Evolutionary conservation across 2,113 vertebrate species (phyloP).

Genomic region (Ranitomeya variabilis): DNA sequence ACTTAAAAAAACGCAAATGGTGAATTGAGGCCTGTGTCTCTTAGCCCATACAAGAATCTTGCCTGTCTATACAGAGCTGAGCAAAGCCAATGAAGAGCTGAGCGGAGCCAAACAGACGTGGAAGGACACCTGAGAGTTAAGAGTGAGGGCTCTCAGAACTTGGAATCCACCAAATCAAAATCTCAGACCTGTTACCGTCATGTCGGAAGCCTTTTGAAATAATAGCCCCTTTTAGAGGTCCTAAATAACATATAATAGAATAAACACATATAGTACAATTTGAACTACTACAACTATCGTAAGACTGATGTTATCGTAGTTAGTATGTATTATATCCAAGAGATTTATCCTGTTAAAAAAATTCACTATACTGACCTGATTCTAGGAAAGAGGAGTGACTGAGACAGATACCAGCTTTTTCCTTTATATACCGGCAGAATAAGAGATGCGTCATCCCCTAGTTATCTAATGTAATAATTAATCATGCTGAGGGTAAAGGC

Average conservation of each 20-base stretch:
- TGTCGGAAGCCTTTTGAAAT: no score
- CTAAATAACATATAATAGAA: neutral
- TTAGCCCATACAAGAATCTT: no score
- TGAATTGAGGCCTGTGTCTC: no score
- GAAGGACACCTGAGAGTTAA: no score
- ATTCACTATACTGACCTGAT: slow-evolving; percentile 1
- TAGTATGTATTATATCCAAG: neutral
- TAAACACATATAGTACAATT: neutral
- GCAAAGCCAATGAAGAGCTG: no score
- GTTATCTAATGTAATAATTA: slow-evolving; percentile 1
- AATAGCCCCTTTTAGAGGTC: neutral
- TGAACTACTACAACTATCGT: neutral
- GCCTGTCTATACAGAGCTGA: no score
- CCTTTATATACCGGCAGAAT: neutral
- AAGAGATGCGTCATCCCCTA: neutral
- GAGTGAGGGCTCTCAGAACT: no score
- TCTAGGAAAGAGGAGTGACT: neutral
- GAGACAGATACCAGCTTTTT: neutral
- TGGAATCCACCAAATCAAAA: no score
- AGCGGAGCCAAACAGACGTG: no score
- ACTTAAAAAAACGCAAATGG: no score
- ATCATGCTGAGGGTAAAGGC: neutral
- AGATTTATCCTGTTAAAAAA: neutral
- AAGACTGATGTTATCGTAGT: neutral
- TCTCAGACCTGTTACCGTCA: no score